Evolutionary conservation across 2,113 vertebrate genomes (phyloP), one percentile per base, ranked within the genome.

Genomic region (Lasiurus cinereus): DNA sequence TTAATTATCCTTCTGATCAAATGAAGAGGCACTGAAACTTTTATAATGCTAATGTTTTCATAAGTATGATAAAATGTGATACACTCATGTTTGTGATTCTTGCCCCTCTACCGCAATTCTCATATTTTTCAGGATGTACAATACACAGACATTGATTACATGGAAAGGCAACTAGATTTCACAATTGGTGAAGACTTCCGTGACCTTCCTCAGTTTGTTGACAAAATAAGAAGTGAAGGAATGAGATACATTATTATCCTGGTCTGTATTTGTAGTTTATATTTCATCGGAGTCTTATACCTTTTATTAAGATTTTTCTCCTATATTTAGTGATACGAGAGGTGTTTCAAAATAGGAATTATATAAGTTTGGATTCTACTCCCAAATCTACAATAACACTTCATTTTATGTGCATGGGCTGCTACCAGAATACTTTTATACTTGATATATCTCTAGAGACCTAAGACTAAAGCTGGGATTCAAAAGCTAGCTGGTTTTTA

Each of bases 161-260:
- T 99, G 99, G 98, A 99, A 1, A 98, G 99, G 22, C 99, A 99
- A 95, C 56, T 99, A 83, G 98, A 99, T 97, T 99, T 99, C 97
- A 98, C 98, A 33, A 91, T 99, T 83, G 95, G 98, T 91, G 0
- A 97, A 14, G 8, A 46, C 0, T 99, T 99, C 93, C 0, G 2
- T 5, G 97, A 96, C 0, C 98, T 99, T 50, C 99, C 99, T 2
- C 14, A 16, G 8, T 96, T 99, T 67, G 93, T 99, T 77, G 33
- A 99, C 24, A 62, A 0, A 84, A 99, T 99, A 98, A 98, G 98
- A 97, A 9, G 0, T 46, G 98, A 99, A 8, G 99, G 99, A 94
- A 99, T 99, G 99, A 98, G 97, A 96, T 99, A 99, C 80, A 99
- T 99, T 94, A 98, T 99, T 93, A 99, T 99, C 79, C 97, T 99